Base-by-base conservation (phyloP, 1,140 invertebrate species). In the Saccostrea cuccullata region DNA sequence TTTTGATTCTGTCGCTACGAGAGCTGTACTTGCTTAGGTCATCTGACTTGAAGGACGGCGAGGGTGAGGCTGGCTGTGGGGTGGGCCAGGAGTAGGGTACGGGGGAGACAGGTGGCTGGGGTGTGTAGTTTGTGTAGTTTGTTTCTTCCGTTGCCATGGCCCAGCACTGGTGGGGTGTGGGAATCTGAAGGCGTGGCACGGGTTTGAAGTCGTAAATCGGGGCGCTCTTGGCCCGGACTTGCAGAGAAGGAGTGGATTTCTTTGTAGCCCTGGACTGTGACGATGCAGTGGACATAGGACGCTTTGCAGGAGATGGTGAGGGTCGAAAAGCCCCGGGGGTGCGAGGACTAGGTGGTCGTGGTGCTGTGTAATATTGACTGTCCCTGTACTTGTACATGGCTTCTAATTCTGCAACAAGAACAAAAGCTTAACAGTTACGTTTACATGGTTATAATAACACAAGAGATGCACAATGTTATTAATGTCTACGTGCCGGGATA, bases 131-230 rank as follows among this genome's bases (percentile, higher is more conserved):
- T 13, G 89, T 91, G 84, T 87, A 91, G 23, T 86, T n/a, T 1
- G 92, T 91, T 85, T 92, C 91, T 0, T 88, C 40, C 15, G 85
- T 64, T n/a, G 67, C 70, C 8, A 83, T 88, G 20, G 89, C 64
- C 92, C 92, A 93, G 82, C 89, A 91, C 60, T 92, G 87, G 26
- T 84, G 85, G 3, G 92, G 92, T 0, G 91, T 93, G 8, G 92
- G 92, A 20, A 93, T 84, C 64, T 90, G 85, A 30, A 93, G 56
- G 84, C 88, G 90, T 23, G 91, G 89, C 26, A 90, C 88, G 4
- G 87, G 89, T 84, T 88, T 90, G 84, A 91, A 91, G 58, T 90
- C 89, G 47, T 90, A 91, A 17, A 92, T 87, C 0, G 92, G 90
- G 11, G 91, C 90, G 58, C 89, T 90, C 67, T 87, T 88, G 12